Conservation (phyloP, 2,797 vertebrate species). For the Dromococcyx pavoninus region DNA sequence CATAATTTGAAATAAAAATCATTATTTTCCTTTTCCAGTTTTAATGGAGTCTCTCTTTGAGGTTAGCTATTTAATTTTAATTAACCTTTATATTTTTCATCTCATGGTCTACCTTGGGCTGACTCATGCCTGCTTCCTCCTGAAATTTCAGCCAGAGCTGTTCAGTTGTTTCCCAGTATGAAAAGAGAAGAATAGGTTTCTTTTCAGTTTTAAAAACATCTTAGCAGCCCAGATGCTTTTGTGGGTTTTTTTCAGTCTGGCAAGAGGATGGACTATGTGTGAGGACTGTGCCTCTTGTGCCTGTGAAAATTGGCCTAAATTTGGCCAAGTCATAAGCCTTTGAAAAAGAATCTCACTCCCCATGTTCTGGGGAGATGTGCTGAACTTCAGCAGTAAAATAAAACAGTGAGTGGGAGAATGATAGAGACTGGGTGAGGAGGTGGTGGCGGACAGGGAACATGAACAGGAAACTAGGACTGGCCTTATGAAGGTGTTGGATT, state of each 20-base stretch:
- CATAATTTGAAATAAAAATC: background rate
- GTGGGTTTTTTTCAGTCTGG: background rate
- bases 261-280: background rate
- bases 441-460: background rate
- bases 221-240: background rate
- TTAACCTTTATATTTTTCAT: background rate
- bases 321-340: conserved; percentile 18
- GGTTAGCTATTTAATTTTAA: background rate
- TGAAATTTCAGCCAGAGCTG: background rate
- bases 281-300: background rate
- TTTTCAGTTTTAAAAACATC: background rate
- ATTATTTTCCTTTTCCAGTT: background rate
- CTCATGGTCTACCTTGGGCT: background rate
- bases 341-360: background rate
- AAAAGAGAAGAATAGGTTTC: background rate
- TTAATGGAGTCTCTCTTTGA: background rate
- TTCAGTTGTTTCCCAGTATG: background rate
- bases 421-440: background rate
- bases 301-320: conserved; percentile 40
- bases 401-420: conserved; percentile 20
- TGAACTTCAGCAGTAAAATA: conserved; percentile 6
- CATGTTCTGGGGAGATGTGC: background rate
- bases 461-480: conserved; percentile 30
- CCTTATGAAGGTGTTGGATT: background rate
- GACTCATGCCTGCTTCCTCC: background rate